Conservation (phyloP, 1,140 invertebrate species). For the Aphidius ervi region DNA sequence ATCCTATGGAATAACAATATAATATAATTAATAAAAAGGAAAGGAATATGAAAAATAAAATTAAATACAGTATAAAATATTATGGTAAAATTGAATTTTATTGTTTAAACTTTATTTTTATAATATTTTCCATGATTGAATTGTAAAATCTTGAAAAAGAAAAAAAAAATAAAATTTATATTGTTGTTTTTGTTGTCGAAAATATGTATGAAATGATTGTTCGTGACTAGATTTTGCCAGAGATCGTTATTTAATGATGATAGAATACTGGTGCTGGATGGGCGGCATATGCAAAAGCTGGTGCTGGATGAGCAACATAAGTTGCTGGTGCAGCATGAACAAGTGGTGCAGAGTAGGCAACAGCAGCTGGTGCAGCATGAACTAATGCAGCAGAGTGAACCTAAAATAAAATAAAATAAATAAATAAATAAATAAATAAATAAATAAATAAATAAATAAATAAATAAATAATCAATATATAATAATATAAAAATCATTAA, state of each 20-base stretch:
- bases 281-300: background rate
- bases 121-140: too few species aligned
- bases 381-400: conserved; percentile 4
- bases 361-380: background rate
- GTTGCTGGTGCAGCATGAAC: background rate
- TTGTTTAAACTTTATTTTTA: too few species aligned
- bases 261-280: background rate
- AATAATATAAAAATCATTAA: background rate
- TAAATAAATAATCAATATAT: background rate
- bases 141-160: too few species aligned
- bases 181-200: too few species aligned
- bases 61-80: too few species aligned
- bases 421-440: background rate
- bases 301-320: conserved; percentile 1
- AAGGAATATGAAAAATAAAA: too few species aligned
- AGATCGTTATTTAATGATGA: background rate
- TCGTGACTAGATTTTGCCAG: too few species aligned
- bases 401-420: background rate
- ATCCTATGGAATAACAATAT: too few species aligned
- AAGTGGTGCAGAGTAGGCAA: background rate
- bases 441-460: background rate
- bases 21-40: too few species aligned
- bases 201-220: too few species aligned
- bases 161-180: too few species aligned
- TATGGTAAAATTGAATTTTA: too few species aligned